These are phyloP conservation scores for Macrotis lagotis DNA, from an alignment of 2,113 vertebrate species.

Conservation along the genomic window DNA sequence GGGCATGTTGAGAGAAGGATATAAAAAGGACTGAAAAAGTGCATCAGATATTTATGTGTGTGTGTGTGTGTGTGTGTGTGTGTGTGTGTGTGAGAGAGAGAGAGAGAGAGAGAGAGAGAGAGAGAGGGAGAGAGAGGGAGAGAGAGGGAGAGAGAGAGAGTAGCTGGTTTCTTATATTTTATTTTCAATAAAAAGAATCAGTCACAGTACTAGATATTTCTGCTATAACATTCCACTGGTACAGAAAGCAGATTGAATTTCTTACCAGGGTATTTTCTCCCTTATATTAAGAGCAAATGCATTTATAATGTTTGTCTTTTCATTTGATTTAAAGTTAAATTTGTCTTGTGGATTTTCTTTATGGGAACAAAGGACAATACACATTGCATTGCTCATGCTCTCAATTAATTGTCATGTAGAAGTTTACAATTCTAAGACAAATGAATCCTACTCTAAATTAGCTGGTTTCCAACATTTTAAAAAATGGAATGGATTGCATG, in stretches of 20 bases:
- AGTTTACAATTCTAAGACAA: not conserved
- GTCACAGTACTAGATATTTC: slow-evolving; percentile 18
- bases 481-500: not conserved
- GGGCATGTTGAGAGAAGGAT: not conserved
- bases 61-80: no score
- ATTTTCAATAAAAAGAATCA: not conserved
- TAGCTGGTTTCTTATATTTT: not conserved
- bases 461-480: not conserved
- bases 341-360: slow-evolving; percentile 9
- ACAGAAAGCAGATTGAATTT: slow-evolving; percentile 5
- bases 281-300: not conserved
- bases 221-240: slow-evolving; percentile 35
- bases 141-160: no score
- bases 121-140: no score
- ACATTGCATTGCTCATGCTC: not conserved
- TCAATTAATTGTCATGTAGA: not conserved
- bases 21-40: not conserved
- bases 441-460: not conserved
- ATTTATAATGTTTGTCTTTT: not conserved
- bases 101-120: no score
- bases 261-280: not conserved
- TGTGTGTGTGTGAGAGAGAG: no score
- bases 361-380: not conserved
- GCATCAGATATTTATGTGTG: not conserved
- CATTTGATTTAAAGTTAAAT: slow-evolving; percentile 25